phyloP scores from a whole-genome alignment of 2,888 invertebrate species.

The Argyra leucocephala region DNA sequence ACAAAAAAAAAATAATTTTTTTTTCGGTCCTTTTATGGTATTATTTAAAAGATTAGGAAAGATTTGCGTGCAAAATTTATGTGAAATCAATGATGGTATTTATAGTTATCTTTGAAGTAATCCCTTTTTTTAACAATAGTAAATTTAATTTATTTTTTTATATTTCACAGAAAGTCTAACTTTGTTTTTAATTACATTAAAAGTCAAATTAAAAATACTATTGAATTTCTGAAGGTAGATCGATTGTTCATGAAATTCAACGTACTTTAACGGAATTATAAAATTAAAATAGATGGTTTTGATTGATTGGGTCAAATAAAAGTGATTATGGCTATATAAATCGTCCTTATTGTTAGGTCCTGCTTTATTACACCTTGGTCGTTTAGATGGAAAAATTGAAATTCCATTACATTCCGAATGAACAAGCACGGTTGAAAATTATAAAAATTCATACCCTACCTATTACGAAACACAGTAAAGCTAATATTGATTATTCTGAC shows the following conservation, averaged over 20 bases:
- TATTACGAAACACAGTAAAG: constrained; percentile 97
- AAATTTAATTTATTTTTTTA: too few relatives aligned
- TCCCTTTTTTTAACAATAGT: too few relatives aligned
- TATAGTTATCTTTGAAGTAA: too few relatives aligned
- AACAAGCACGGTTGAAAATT: constrained; percentile 92
- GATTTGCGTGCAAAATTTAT: too few relatives aligned
- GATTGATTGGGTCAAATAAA: constrained; percentile 95
- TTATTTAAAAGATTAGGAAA: too few relatives aligned
- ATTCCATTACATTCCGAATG: constrained; percentile 97
- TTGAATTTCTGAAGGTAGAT: constrained; percentile 98
- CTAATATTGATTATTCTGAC: constrained; percentile 95
- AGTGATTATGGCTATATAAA: constrained; percentile 99
- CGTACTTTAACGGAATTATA: constrained; percentile 96
- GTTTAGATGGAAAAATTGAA: constrained; percentile 97
- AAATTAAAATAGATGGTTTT: constrained; percentile 99
- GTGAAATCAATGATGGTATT: too few relatives aligned
- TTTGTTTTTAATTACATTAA: too few relatives aligned
- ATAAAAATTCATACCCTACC: constrained; percentile 93
- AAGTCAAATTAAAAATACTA: too few relatives aligned
- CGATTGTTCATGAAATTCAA: constrained; percentile 98
- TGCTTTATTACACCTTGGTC: constrained; percentile 88
- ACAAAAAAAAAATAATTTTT: too few relatives aligned
- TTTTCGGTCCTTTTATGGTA: too few relatives aligned
- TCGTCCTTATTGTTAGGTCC: constrained; percentile 95
- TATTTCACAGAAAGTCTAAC: too few relatives aligned